A percentile compares a stretch with the other conserved stretches of the same genome.
These are phyloP conservation scores for Exephanes ischioxanthus DNA, from an alignment of 2,888 invertebrate genomes.

Conservation along the genomic window DNA sequence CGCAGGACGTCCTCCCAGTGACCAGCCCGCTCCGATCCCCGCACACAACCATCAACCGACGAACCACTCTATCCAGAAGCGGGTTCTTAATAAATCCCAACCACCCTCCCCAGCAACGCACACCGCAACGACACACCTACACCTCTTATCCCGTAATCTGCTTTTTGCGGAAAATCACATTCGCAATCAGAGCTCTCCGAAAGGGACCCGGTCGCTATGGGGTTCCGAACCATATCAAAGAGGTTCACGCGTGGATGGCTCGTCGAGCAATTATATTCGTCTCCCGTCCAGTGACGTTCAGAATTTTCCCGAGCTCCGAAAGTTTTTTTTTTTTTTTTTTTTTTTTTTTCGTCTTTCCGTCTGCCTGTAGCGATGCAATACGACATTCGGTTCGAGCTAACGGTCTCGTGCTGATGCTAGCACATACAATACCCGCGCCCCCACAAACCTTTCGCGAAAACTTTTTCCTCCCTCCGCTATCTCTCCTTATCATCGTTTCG, in stretches of 20 bases:
- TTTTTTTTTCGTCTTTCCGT: conserved; percentile 35
- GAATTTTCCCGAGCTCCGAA: conserved; percentile 59
- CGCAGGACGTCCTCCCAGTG: conserved; percentile 29
- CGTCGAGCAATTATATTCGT: conserved; percentile 79
- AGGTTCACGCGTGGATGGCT: conserved; percentile 79
- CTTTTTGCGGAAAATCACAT: conserved; percentile 80
- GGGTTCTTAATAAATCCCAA: conserved; percentile 6
- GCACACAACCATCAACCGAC: background rate
- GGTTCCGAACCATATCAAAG: conserved; percentile 78
- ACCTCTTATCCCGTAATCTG: conserved; percentile 76
- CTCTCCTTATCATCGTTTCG: background rate
- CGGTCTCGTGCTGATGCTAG: background rate
- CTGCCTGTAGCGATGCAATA: conserved; percentile 11
- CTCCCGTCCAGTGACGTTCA: conserved; percentile 37
- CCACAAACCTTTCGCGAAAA: no score
- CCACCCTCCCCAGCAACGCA: background rate
- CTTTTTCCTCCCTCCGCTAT: conserved; percentile 6
- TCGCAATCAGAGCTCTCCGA: conserved; percentile 76
- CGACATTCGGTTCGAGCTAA: conserved; percentile 1
- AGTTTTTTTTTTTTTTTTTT: conserved; percentile 47
- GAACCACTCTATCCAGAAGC: conserved; percentile 1
- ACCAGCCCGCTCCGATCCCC: conserved; percentile 1
- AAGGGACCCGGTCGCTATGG: conserved; percentile 9
- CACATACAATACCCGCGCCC: background rate
- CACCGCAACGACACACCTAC: conserved; percentile 61